Evolutionary conservation across 2,888 invertebrate species (phyloP).

Genomic region (Machimus atricapillus): DNA sequence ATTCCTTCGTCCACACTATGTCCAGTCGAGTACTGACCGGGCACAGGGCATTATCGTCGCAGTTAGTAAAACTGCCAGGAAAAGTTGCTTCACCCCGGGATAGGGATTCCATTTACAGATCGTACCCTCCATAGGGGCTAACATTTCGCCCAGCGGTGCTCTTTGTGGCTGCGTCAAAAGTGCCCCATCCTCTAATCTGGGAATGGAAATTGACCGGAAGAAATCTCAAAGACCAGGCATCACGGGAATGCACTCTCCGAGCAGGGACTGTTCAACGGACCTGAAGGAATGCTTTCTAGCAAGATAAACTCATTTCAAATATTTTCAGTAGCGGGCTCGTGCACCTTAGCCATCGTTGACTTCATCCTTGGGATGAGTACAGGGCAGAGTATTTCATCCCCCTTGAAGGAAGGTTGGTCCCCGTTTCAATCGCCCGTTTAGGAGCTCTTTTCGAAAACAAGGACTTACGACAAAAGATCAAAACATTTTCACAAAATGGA

Average conservation of each 20-base stretch:
- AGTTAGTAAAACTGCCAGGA: neutral
- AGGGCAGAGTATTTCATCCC: neutral
- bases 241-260: neutral
- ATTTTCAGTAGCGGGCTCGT: neutral
- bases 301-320: constrained; percentile 5
- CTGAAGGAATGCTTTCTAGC: neutral
- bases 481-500: neutral
- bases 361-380: neutral
- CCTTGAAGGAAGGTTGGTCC: neutral
- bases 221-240: neutral
- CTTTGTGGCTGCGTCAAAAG: constrained; percentile 10
- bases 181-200: neutral
- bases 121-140: neutral
- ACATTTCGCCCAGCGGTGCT: neutral
- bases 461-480: neutral
- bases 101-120: neutral
- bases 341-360: neutral
- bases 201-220: constrained; percentile 19
- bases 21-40: neutral
- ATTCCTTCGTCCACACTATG: neutral
- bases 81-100: neutral
- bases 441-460: neutral
- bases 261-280: neutral
- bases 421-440: neutral
- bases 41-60: neutral